Base-by-base conservation (phyloP, 1,140 invertebrate genomes). In the Solen grandis region DNA sequence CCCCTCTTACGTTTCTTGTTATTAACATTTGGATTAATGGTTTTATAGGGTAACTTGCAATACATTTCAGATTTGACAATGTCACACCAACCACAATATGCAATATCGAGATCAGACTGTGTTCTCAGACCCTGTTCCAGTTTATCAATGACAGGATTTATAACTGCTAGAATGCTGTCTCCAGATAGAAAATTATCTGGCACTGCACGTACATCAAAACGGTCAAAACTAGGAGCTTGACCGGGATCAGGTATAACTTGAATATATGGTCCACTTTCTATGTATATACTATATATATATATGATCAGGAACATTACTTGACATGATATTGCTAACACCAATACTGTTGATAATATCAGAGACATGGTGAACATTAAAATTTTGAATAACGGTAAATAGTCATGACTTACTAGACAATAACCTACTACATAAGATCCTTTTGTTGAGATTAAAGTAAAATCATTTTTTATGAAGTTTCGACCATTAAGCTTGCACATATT, bases 401-500 rank as follows among this genome's bases (percentile, higher is more conserved):
- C 70, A 60, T 81, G 50, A 36, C 60, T 50, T n/a, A 59, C 50
- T 35, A 81, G 10, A 50, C 78, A 70, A 63, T 70, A 82, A 57
- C 79, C 65, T 2, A 82, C 81, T 35, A 82, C 75, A 54, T 65
- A 68, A 57, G 38, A 52, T 4, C 81, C 75, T 36, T 72, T 52
- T 31, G 5, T 54, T 69, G 74, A 33, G 5, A 82, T 50, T 38
- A 14, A 35, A 25, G 81, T 80, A 59, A 72, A 83, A 62, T 68
- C 63, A 59, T 59, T 57, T 55, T n/a, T 19, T 27, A 41, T 66
- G 66, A 41, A 31, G 25, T 77, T 81, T 50, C 81, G 54, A 31
- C 81, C 75, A 79, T 83, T 80, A 35, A 83, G 8, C 8, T 79
- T 65, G 62, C 81, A 83, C 22, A 72, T 29, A 55, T 79, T 79